Evolutionary conservation across 2,113 vertebrate genomes (phyloP).

Genomic region (Phrynosoma platyrhinos): DNA sequence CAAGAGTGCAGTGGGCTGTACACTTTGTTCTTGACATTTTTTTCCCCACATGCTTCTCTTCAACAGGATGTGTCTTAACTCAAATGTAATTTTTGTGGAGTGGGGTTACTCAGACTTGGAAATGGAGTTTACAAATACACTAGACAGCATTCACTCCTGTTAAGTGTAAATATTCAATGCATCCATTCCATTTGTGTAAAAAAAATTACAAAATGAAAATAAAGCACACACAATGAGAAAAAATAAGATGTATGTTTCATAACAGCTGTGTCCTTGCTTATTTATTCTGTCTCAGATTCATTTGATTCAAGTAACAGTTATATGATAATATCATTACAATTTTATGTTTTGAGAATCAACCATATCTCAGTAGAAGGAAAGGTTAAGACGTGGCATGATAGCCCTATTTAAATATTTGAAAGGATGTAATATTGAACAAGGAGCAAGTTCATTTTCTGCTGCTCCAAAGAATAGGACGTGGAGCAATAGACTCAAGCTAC

Average conservation of each 20-base stretch:
- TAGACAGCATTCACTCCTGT: slow-evolving; percentile 81
- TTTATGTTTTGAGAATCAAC: slow-evolving; percentile 40
- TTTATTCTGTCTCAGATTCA: slow-evolving; percentile 74
- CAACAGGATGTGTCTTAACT: slow-evolving; percentile 73
- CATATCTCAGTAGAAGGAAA: background rate
- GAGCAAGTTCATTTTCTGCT: no score
- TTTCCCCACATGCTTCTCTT: slow-evolving; percentile 57
- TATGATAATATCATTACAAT: slow-evolving; percentile 77
- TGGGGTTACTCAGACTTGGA: slow-evolving; percentile 67
- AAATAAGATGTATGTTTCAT: slow-evolving; percentile 85
- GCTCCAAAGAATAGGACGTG: no score
- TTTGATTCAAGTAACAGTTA: slow-evolving; percentile 69
- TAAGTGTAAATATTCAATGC: slow-evolving; percentile 84
- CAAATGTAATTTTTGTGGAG: slow-evolving; percentile 61
- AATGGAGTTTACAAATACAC: slow-evolving; percentile 79
- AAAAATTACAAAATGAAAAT: slow-evolving; percentile 69
- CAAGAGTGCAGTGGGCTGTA: slow-evolving; percentile 74
- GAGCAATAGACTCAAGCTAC: no score
- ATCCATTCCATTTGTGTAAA: slow-evolving; percentile 87
- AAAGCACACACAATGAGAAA: slow-evolving; percentile 84
- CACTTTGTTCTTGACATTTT: slow-evolving; percentile 52
- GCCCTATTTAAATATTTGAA: no score
- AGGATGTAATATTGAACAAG: no score
- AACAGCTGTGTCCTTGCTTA: slow-evolving; percentile 79
- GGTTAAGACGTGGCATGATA: no score